A percentile compares a stretch with the other conserved stretches of the same genome.
phyloP scores from a whole-genome alignment of 1,140 invertebrate genomes.

The Brachystomella parvula region DNA sequence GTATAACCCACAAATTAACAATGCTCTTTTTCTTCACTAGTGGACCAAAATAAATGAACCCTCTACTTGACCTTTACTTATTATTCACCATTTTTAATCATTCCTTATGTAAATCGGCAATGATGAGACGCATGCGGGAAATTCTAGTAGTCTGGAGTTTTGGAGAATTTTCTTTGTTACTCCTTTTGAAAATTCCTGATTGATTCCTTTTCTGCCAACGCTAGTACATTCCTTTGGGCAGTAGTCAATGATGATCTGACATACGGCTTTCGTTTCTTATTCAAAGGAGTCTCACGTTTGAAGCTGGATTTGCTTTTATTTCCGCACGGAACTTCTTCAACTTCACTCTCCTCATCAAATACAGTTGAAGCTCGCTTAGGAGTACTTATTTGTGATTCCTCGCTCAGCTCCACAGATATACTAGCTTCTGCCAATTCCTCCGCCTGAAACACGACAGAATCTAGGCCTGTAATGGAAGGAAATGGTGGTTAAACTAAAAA shows the following conservation, averaged over 20 bases:
- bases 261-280: not conserved
- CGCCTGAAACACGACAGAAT: not conserved
- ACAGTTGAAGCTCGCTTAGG: not conserved
- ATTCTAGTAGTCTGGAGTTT: not conserved
- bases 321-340: not conserved
- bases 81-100: no score
- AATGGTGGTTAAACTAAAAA: not conserved
- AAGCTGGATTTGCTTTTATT: not conserved
- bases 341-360: not conserved
- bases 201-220: not conserved
- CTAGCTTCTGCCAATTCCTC: not conserved
- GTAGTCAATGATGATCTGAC: not conserved
- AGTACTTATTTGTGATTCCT: not conserved
- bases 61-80: no score
- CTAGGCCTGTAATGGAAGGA: no score
- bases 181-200: not conserved
- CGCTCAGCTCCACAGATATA: not conserved
- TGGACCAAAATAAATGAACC: not conserved
- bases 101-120: not conserved
- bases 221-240: slow-evolving; percentile 2
- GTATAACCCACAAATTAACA: not conserved
- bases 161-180: not conserved
- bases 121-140: not conserved
- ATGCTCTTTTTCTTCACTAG: not conserved
- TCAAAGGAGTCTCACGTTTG: not conserved